These are phyloP conservation scores for Macquaria australasica DNA, from an alignment of 2,113 vertebrate species.

Conservation along the genomic window DNA sequence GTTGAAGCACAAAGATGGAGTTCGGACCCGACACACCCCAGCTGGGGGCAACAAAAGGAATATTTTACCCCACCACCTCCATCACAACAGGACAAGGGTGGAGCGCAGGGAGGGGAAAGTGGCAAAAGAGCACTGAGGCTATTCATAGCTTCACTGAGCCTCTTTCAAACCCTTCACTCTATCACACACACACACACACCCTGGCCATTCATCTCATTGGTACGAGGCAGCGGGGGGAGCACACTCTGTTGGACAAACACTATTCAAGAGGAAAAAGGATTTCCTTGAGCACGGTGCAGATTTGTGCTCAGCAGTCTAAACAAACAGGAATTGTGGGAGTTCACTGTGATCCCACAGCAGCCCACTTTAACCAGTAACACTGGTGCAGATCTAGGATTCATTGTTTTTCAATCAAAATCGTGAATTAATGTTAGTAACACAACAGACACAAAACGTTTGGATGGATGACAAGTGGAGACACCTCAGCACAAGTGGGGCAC, in stretches of 20 bases:
- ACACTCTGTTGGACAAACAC: slow-evolving; percentile 26
- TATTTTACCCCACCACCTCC: slow-evolving; percentile 47
- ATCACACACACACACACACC: background rate
- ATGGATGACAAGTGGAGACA: background rate
- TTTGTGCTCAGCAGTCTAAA: slow-evolving; percentile 34
- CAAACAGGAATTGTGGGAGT: slow-evolving; percentile 46
- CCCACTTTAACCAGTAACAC: background rate
- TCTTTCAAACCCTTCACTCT: slow-evolving; percentile 4
- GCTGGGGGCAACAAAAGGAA: slow-evolving; percentile 51
- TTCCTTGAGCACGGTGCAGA: slow-evolving; percentile 55
- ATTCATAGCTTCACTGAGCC: slow-evolving; percentile 62
- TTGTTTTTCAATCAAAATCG: too few relatives aligned
- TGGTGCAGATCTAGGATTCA: background rate
- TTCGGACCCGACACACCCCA: slow-evolving; percentile 15
- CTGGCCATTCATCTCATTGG: slow-evolving; percentile 7
- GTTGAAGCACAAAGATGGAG: slow-evolving; percentile 29
- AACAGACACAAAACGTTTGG: too few relatives aligned
- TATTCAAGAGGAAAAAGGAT: slow-evolving; percentile 65
- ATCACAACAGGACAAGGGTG: slow-evolving; percentile 62
- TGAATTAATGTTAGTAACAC: too few relatives aligned
- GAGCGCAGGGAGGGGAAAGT: slow-evolving; percentile 52
- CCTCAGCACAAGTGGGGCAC: too few relatives aligned
- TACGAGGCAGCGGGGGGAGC: background rate
- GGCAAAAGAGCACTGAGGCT: slow-evolving; percentile 58
- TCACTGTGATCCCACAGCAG: background rate